phyloP scores from a whole-genome alignment of 1,140 invertebrate genomes.

The Charaxes varanes region DNA sequence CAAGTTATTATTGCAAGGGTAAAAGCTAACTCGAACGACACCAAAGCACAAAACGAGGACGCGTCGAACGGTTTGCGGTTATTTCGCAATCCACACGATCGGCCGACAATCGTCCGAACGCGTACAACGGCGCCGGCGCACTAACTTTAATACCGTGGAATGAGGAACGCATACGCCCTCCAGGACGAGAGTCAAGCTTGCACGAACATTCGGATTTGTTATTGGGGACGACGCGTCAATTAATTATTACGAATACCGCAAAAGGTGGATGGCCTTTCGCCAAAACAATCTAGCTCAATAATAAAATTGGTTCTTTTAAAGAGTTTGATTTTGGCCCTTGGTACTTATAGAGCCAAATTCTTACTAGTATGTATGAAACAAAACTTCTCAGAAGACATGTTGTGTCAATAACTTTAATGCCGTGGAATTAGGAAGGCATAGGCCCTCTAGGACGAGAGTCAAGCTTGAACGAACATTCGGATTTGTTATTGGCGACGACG shows the following conservation, averaged over 20 bases:
- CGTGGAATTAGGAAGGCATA: too few relatives aligned
- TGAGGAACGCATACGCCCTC: conserved; percentile 25
- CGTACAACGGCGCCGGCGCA: conserved; percentile 48
- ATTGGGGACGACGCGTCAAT: conserved; percentile 32
- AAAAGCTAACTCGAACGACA: conserved; percentile 12
- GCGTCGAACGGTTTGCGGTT: conserved; percentile 26
- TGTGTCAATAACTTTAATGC: too few relatives aligned
- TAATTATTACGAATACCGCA: conserved; percentile 43
- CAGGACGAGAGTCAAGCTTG: conserved; percentile 47
- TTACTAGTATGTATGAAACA: too few relatives aligned
- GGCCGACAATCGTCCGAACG: conserved; percentile 42
- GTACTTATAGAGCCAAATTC: too few relatives aligned
- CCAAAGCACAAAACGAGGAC: conserved; percentile 11
- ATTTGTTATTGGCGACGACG: too few relatives aligned
- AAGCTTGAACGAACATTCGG: too few relatives aligned
- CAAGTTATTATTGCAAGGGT: too few relatives aligned
- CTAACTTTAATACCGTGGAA: conserved; percentile 22
- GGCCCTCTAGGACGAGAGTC: too few relatives aligned
- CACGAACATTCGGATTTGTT: conserved; percentile 38
- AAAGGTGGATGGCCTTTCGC: conserved; percentile 36
- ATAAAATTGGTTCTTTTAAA: too few relatives aligned
- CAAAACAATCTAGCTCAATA: conserved; percentile 22
- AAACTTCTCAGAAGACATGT: too few relatives aligned
- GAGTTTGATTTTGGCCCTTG: too few relatives aligned
- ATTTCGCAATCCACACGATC: conserved; percentile 27